A percentile compares a stretch with the other conserved stretches of the same genome.
Evolutionary conservation across 2,113 vertebrate species (phyloP).

Genomic region (Channa maculata): DNA sequence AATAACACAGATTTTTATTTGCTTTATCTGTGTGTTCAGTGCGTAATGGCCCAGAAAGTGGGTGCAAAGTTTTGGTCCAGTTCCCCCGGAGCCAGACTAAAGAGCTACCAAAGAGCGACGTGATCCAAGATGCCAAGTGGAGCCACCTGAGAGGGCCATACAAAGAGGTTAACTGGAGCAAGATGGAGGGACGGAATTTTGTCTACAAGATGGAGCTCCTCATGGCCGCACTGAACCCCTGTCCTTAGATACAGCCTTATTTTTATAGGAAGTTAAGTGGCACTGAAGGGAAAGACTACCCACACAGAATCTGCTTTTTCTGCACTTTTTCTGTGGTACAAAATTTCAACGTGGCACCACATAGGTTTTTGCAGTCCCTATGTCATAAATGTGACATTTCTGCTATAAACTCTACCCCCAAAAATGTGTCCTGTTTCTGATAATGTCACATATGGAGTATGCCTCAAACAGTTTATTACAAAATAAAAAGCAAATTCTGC

Average conservation of each 20-base stretch:
- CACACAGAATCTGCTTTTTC: background rate
- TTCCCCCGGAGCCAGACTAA: slow-evolving; percentile 93
- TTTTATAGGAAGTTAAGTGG: no score
- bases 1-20: background rate
- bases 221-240: slow-evolving; percentile 94
- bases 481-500: slow-evolving; percentile 12
- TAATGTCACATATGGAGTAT: background rate
- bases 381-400: no score
- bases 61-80: slow-evolving; percentile 96
- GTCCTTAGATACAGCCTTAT: slow-evolving; percentile 63
- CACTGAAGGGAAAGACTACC: background rate
- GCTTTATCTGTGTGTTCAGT: slow-evolving; percentile 77
- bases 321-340: no score
- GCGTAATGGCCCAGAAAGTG: slow-evolving; percentile 95
- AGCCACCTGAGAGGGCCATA: slow-evolving; percentile 91
- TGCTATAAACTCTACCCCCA: no score
- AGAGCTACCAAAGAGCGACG: slow-evolving; percentile 92
- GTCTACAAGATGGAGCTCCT: slow-evolving; percentile 99
- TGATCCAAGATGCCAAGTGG: slow-evolving; percentile 95
- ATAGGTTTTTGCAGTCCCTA: no score
- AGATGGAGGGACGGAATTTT: slow-evolving; percentile 98
- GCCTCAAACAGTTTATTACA: slow-evolving; percentile 2
- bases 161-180: slow-evolving; percentile 95
- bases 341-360: no score
- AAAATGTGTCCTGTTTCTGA: background rate